These are phyloP conservation scores for Athalia cordata DNA, from an alignment of 2,888 invertebrate species.

Conservation along the genomic window DNA sequence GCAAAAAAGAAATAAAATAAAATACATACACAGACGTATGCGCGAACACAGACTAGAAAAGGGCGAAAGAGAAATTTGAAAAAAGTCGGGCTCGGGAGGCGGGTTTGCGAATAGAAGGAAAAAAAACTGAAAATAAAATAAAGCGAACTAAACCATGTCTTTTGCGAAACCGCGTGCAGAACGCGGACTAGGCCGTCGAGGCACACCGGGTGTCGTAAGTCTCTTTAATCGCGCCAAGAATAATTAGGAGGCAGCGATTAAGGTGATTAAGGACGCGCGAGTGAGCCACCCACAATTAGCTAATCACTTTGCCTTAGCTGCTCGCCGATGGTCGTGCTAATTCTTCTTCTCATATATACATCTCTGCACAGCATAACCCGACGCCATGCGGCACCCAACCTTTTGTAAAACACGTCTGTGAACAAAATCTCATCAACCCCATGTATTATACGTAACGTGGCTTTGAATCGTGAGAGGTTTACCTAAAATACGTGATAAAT, in stretches of 20 bases:
- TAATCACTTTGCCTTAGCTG: slow-evolving; percentile 63
- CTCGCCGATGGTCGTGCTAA: slow-evolving; percentile 10
- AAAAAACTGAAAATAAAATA: slow-evolving; percentile 48
- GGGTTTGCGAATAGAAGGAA: neutral
- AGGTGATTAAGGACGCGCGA: slow-evolving; percentile 63
- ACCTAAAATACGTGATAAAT: no score
- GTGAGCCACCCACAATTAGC: slow-evolving; percentile 64
- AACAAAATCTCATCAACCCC: neutral
- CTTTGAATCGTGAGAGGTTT: no score
- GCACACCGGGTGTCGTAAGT: slow-evolving; percentile 56
- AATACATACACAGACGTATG: neutral
- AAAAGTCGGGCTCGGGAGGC: slow-evolving; percentile 7
- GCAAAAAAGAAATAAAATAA: neutral
- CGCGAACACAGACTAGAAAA: neutral
- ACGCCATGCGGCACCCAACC: neutral
- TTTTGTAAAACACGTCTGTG: neutral
- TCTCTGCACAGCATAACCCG: neutral
- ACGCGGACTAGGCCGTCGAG: slow-evolving; percentile 39
- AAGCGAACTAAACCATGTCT: slow-evolving; percentile 52
- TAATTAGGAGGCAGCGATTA: slow-evolving; percentile 68
- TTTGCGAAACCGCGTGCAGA: slow-evolving; percentile 50
- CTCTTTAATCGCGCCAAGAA: slow-evolving; percentile 67
- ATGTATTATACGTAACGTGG: no score
- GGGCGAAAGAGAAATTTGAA: slow-evolving; percentile 7
- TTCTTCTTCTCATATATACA: neutral